These are phyloP conservation scores for Zoroaster sp. DNA, from an alignment of 53 echinoderm and acorn worm genomes.

Conservation along the genomic window DNA sequence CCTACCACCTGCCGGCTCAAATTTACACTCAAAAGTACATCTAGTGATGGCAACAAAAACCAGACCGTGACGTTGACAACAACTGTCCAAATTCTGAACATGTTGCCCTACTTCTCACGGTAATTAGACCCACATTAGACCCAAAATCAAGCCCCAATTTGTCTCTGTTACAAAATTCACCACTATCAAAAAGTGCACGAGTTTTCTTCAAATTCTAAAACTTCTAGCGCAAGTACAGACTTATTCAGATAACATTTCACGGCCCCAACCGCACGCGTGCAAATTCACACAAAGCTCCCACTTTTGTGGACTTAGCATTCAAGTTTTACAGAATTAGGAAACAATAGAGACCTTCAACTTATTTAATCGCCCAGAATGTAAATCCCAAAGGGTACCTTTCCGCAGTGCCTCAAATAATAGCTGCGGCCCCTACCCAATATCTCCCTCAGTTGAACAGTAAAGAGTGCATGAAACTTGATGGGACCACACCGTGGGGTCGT, in stretches of 20 bases:
- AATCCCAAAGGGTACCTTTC: neutral
- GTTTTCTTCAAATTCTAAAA: neutral
- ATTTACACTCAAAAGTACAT: constrained; percentile 23
- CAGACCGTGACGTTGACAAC: constrained; percentile 48
- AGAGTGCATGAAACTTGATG: neutral
- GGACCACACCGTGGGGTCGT: constrained; percentile 45
- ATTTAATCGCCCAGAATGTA: constrained; percentile 27
- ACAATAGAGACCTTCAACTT: constrained; percentile 25
- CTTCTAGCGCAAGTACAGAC: neutral
- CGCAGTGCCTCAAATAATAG: constrained; percentile 25
- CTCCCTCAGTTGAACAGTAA: neutral
- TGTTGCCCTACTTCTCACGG: constrained; percentile 54
- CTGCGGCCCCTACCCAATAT: neutral
- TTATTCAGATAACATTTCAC: constrained; percentile 28
- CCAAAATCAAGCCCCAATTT: constrained; percentile 8
- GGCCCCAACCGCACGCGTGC: constrained; percentile 6
- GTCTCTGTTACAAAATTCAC: constrained; percentile 39
- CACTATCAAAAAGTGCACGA: constrained; percentile 40
- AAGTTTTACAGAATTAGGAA: constrained; percentile 47
- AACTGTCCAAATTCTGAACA: constrained; percentile 13
- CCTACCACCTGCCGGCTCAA: constrained; percentile 37
- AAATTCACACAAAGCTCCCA: neutral
- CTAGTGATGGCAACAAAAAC: constrained; percentile 15
- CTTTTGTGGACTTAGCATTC: constrained; percentile 50
- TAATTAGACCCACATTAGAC: constrained; percentile 45